Evolutionary conservation across 2,797 vertebrate genomes (phyloP).

Genomic region (Neoniphon sammara): DNA sequence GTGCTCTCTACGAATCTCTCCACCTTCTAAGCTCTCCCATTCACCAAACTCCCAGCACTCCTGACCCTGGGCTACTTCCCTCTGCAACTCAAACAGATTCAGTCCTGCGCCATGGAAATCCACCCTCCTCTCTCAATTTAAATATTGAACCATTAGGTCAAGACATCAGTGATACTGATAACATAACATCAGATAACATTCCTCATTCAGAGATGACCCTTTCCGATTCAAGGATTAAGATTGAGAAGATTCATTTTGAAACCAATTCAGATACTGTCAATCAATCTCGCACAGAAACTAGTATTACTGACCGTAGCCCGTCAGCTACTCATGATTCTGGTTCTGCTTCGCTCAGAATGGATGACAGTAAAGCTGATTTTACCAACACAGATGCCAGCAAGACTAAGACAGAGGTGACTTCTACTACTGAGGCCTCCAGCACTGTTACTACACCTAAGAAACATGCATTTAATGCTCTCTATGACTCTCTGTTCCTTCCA

Average conservation of each 20-base stretch:
- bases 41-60: background rate
- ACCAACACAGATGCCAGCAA: background rate
- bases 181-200: background rate
- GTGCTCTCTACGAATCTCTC: background rate
- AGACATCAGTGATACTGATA: background rate
- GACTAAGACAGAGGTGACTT: background rate
- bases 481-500: background rate
- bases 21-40: background rate
- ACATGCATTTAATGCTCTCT: background rate
- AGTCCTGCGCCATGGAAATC: background rate
- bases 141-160: background rate
- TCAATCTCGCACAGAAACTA: background rate
- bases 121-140: background rate
- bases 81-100: background rate
- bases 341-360: too few species aligned
- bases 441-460: background rate
- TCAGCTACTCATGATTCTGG: background rate
- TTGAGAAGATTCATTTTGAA: background rate
- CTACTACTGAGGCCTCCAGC: background rate
- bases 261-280: constrained; percentile 9
- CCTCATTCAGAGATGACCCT: constrained; percentile 19
- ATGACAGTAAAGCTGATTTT: background rate
- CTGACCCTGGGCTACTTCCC: background rate
- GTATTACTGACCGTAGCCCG: background rate
- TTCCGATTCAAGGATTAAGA: background rate